Evolutionary conservation across 2,797 vertebrate species (phyloP).

Genomic region (Trematomus bernacchii): DNA sequence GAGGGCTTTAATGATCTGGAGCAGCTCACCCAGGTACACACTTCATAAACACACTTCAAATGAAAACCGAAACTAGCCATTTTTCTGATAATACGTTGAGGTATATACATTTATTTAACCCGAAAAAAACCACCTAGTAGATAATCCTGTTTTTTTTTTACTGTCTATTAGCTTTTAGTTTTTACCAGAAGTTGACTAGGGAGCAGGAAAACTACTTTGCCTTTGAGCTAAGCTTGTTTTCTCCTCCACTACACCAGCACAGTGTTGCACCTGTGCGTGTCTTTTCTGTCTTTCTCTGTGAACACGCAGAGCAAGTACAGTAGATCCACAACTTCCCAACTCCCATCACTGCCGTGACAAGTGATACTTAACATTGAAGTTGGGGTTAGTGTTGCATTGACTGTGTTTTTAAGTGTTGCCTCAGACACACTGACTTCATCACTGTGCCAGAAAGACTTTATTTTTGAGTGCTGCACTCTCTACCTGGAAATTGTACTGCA

Average conservation of each 20-base stretch:
- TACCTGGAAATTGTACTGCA: background rate
- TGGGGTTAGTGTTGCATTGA: background rate
- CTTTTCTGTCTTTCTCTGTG: conserved; percentile 7
- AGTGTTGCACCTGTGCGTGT: background rate
- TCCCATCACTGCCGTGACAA: conserved; percentile 9
- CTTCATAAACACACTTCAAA: background rate
- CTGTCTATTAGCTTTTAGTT: background rate
- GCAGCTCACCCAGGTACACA: conserved; percentile 91
- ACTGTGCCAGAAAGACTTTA: background rate
- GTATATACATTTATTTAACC: background rate
- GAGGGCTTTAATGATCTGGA: conserved; percentile 85
- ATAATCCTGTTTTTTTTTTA: background rate
- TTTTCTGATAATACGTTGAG: background rate
- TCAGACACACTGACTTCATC: background rate
- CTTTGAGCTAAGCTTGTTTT: conserved; percentile 8
- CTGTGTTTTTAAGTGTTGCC: background rate
- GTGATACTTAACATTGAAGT: conserved; percentile 15
- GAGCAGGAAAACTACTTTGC: background rate
- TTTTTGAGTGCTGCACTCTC: background rate
- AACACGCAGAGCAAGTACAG: conserved; percentile 5
- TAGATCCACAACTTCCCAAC: background rate
- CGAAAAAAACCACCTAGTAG: background rate
- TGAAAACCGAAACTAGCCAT: no score
- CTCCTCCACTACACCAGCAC: background rate
- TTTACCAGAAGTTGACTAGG: background rate